Base-by-base conservation (phyloP, 2,797 vertebrate genomes). In the Tokudaia muenninki region DNA sequence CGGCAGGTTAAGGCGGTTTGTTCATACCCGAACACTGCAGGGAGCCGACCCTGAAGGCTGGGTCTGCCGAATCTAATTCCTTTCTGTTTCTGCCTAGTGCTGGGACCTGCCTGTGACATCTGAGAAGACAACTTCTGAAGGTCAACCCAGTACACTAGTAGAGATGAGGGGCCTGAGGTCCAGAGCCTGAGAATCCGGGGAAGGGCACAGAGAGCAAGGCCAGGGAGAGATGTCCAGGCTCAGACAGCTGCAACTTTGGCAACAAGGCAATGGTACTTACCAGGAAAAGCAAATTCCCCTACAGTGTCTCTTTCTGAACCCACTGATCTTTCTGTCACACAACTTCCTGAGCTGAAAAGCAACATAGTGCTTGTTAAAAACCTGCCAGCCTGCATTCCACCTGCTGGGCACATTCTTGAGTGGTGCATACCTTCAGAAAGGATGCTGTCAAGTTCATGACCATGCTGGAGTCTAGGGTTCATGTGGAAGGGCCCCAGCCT, bases 331-430 rank as follows among this genome's bases (percentile, higher is more conserved):
- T 96, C 97, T 1, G 92, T 96, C 65, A 90, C 19, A 10, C 97
- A 93, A 29, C 41, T 92, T 78, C 96, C 96, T 5, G 93, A 97
- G 84, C 97, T 97, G 84, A 57, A 93, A 94, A 83, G 47, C 37
- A 61, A 12, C 22, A 37, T 9, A n/a, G 24, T 0, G 7, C 26
- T 3, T 2, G 0, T 78, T 0, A 79, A n/a, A 44, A 29, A n/a
- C 37, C 41, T 44, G 19, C 37, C 74, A 63, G 19, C 55, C 41
- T 17, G 13, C 0, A 0, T 2, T 13, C 84, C 22, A 4, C 41
- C 59, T 11, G 17, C 47, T 0, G 47, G 65, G 89, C 78, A 14
- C 61, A 3, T 19, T 19, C 37, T 17, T 61, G 19, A 0, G 5
- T 1, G 17, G 31, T 0, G 16, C 10, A 0, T 3, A 5, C 9